These are phyloP conservation scores for Pandemis corylana DNA, from an alignment of 2,888 invertebrate genomes.

Conservation along the genomic window DNA sequence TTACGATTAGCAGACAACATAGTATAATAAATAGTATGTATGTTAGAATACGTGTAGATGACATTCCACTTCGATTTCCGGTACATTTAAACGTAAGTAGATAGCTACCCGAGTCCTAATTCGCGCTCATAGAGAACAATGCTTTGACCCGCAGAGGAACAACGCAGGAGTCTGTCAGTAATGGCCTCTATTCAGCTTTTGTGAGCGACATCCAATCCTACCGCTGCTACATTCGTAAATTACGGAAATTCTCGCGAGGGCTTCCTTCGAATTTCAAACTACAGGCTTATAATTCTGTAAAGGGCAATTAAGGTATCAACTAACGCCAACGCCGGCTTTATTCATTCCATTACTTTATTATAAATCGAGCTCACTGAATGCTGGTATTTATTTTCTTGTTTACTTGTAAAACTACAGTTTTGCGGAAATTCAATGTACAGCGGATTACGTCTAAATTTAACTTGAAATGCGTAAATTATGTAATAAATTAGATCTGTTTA, in stretches of 20 bases:
- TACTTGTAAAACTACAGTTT: not conserved
- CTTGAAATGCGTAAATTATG: not conserved
- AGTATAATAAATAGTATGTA: too few relatives aligned
- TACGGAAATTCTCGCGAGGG: not conserved
- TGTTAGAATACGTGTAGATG: too few relatives aligned
- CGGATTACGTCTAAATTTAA: not conserved
- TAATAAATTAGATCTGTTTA: not conserved
- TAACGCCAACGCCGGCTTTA: not conserved
- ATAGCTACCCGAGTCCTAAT: not conserved
- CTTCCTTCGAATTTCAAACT: not conserved
- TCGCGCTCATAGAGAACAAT: not conserved
- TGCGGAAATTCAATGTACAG: not conserved
- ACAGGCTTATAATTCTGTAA: not conserved
- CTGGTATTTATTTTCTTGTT: not conserved
- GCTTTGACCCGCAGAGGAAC: not conserved
- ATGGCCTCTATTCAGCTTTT: not conserved
- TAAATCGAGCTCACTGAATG: not conserved
- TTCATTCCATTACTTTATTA: not conserved
- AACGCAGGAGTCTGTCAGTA: not conserved
- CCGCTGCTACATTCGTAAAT: not conserved
- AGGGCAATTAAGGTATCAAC: not conserved
- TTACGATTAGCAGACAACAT: too few relatives aligned
- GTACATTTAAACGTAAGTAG: not conserved
- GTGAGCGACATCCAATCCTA: not conserved
- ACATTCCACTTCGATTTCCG: not conserved